A percentile compares a stretch with the other conserved stretches of the same genome.
Evolutionary conservation across 2,888 invertebrate genomes (phyloP).

Genomic region (Globia sparganii): DNA sequence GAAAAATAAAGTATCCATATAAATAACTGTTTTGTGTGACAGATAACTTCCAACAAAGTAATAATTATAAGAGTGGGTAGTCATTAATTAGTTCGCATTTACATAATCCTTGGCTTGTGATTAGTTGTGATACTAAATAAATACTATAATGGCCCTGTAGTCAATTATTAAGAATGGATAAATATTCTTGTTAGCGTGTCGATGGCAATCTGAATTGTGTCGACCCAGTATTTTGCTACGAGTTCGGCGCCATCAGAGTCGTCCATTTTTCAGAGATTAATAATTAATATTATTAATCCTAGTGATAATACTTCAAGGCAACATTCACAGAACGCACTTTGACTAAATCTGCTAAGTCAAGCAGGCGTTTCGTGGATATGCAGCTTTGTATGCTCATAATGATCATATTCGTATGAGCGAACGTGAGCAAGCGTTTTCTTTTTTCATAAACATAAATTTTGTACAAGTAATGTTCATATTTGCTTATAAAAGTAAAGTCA

Average conservation of each 20-base stretch:
- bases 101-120: conserved; percentile 34
- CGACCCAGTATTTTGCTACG: background rate
- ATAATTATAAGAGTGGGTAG: conserved; percentile 2
- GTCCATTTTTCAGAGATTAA: background rate
- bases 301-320: background rate
- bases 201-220: background rate
- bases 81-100: conserved; percentile 25
- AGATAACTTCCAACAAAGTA: background rate
- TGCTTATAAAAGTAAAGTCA: background rate
- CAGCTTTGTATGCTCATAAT: background rate
- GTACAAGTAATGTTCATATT: background rate
- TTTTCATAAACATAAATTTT: background rate
- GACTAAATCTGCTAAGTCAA: background rate
- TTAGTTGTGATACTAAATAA: conserved; percentile 14
- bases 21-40: background rate
- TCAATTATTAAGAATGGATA: conserved; percentile 4
- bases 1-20: background rate
- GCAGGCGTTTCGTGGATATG: background rate
- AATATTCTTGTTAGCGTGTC: background rate
- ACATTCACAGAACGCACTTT: background rate
- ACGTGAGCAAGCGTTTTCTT: background rate
- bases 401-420: background rate
- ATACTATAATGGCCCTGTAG: conserved; percentile 5
- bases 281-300: background rate
- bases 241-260: background rate